Evolutionary conservation across 2,113 vertebrate genomes (phyloP).

Genomic region (Neodon shergylaensis): DNA sequence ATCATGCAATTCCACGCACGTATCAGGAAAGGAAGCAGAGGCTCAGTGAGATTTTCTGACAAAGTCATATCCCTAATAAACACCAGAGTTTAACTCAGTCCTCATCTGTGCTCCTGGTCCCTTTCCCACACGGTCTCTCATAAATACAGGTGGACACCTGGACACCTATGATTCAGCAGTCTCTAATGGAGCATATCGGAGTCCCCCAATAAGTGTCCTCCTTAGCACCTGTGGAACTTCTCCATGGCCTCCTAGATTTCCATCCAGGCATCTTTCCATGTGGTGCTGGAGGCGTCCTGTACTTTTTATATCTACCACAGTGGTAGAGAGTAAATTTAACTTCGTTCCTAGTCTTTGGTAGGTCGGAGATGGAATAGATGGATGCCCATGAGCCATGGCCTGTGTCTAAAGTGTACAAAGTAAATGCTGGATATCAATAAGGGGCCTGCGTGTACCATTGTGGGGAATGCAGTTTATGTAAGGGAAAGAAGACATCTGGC

Average conservation of each 20-base stretch:
- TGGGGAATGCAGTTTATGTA: no score
- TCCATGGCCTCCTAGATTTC: neutral
- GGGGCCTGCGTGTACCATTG: neutral
- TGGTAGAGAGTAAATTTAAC: neutral
- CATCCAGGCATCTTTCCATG: no score
- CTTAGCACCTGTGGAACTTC: neutral
- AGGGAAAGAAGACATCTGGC: neutral
- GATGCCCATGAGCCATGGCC: neutral
- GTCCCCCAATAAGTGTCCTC: neutral
- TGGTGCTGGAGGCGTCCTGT: neutral
- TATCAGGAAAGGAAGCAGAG: neutral
- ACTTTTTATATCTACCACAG: conserved; percentile 52
- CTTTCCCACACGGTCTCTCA: neutral
- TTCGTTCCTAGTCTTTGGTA: neutral
- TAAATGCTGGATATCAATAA: neutral
- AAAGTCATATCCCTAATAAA: neutral
- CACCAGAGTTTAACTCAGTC: neutral
- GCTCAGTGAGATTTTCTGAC: neutral
- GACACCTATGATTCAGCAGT: neutral
- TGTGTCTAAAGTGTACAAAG: neutral
- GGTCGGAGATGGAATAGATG: neutral
- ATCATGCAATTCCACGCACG: no score
- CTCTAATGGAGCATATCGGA: neutral
- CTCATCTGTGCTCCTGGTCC: neutral
- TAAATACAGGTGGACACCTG: neutral